phyloP scores from a whole-genome alignment of 2,113 vertebrate species.

The Peromyscus leucopus region DNA sequence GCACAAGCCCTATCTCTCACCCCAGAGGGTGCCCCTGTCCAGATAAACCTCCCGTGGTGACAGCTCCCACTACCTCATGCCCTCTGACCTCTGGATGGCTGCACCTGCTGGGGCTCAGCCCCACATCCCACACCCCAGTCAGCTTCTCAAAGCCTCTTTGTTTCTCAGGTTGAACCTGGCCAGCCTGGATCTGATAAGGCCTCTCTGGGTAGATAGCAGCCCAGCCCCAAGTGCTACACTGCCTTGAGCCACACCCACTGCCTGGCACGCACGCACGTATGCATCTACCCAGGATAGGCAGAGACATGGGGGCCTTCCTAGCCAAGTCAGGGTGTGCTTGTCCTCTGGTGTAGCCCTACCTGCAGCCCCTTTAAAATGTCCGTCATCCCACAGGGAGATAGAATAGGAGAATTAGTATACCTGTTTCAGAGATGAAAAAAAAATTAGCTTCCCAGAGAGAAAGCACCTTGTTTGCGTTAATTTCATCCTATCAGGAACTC shows the following conservation, averaged over 20 bases:
- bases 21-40: not conserved
- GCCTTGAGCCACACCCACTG: constrained; percentile 17
- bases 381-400: not conserved
- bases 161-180: constrained; percentile 35
- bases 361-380: not conserved
- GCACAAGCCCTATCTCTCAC: not conserved
- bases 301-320: not conserved
- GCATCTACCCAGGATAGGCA: not conserved
- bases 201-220: constrained; percentile 44
- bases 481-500: constrained; percentile 8
- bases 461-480: not conserved
- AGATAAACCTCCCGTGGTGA: not conserved
- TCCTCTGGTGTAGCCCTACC: not conserved
- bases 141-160: constrained; percentile 82
- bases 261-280: not conserved
- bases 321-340: not conserved
- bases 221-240: not conserved
- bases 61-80: not conserved
- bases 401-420: not conserved
- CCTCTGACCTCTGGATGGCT: constrained; percentile 56
- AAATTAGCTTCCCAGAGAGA: not conserved
- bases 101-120: not conserved
- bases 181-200: constrained; percentile 70
- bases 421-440: constrained; percentile 17
- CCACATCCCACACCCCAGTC: constrained; percentile 42